A percentile compares a stretch with the other conserved stretches of the same genome.
Evolutionary conservation across 2,113 vertebrate genomes (phyloP).

Genomic region (Periophthalmodon schlosseri): DNA sequence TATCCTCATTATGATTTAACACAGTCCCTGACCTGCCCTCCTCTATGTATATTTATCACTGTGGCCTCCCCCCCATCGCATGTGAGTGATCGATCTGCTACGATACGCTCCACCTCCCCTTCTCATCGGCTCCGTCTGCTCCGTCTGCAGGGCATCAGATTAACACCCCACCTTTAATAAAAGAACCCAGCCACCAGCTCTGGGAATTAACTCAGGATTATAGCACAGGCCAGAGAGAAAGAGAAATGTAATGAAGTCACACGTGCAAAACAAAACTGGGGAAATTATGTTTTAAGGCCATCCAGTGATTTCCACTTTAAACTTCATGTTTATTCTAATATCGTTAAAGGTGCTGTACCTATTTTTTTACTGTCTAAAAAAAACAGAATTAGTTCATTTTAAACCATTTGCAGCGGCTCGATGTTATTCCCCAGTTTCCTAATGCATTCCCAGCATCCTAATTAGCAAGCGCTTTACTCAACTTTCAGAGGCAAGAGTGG

Average conservation of each 20-base stretch:
- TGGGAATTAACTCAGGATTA: constrained; percentile 54
- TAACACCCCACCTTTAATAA: constrained; percentile 28
- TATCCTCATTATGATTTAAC: constrained; percentile 9
- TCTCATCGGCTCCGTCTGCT: constrained; percentile 26
- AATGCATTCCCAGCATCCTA: too few relatives aligned
- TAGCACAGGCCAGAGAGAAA: constrained; percentile 37
- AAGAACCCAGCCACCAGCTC: constrained; percentile 8
- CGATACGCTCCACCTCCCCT: constrained; percentile 7
- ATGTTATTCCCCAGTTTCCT: too few relatives aligned
- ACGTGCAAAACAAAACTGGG: background rate
- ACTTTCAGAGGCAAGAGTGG: too few relatives aligned
- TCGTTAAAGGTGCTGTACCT: too few relatives aligned
- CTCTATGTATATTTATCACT: constrained; percentile 30
- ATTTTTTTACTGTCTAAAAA: too few relatives aligned
- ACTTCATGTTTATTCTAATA: too few relatives aligned
- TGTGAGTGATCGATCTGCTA: constrained; percentile 31
- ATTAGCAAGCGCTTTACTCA: too few relatives aligned
- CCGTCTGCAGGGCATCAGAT: constrained; percentile 46
- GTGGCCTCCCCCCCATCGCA: constrained; percentile 24
- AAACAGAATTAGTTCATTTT: too few relatives aligned
- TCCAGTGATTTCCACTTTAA: background rate
- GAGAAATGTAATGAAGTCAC: constrained; percentile 15
- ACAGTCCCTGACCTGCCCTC: constrained; percentile 3
- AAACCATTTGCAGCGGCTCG: too few relatives aligned
- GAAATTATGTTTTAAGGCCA: background rate